Base-by-base conservation (phyloP, 2,113 vertebrate genomes). In the Colistium nudipinnis region DNA sequence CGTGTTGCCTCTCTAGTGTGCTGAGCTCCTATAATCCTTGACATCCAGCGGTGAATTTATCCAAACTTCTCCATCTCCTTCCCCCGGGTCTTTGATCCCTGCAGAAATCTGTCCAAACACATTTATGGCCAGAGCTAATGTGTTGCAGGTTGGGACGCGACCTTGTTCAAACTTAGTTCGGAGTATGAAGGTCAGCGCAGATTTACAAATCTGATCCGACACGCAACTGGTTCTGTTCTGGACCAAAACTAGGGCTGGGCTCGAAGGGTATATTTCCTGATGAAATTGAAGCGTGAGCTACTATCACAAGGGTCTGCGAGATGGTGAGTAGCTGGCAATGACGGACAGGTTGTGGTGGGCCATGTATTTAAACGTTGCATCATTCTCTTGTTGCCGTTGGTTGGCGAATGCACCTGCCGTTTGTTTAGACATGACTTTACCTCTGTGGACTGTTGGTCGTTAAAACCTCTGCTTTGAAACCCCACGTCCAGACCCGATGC, bases 51-150 rank as follows among this genome's bases (percentile, higher is more conserved):
- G 27, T 62, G 35, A 56, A 30, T 27, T 70, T 74, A 70, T 69
- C 74, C 62, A 43, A 65, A 71, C 69, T 82, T n/a, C 2, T 22
- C 30, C 30, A 79, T 30, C 62, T 70, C 49, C 48, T 47, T 60
- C 51, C 30, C 51, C n/a, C 8, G 14, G 2, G n/a, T 62, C 65
- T 85, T 77, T 82, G 68, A 84, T 79, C 48, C 36, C 9, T 3
- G 28, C 7, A 27, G 48, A 75, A 82, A 73, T 81, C 84, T 84
- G 82, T 71, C n/a, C 80, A 71, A 74, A 80, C 84, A 81, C 80
- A 81, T 85, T 87, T 71, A 70, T 3, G 24, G 67, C 70, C 57
- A 24, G 13, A 62, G 69, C 22, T 77, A 70, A 87, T 79, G 76
- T 61, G 66, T 67, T 77, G 61, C 76, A 81, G 59, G 70, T 62